Evolutionary conservation across 2,888 invertebrate genomes (phyloP).

Genomic region (Aspidiotus rigidus): DNA sequence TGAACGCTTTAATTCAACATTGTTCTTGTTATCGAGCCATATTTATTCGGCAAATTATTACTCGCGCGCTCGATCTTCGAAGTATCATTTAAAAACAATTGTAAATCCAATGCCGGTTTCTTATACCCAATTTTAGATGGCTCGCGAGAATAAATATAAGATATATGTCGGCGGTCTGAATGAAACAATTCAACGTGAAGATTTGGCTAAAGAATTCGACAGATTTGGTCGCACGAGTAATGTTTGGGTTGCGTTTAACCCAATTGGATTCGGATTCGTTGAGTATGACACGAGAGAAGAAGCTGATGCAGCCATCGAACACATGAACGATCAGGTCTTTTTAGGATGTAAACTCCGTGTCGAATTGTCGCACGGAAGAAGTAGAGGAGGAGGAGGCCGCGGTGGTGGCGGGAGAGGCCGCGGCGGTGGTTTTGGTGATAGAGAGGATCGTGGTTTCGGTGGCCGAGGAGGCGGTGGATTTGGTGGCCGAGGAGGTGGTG

Average conservation of each 20-base stretch:
- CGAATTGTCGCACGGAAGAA: constrained; percentile 74
- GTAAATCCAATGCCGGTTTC: too few relatives aligned
- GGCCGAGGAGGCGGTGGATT: constrained; percentile 45
- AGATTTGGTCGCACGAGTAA: constrained; percentile 86
- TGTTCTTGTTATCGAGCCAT: too few relatives aligned
- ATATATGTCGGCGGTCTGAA: constrained; percentile 84
- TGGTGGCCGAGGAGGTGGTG: constrained; percentile 46
- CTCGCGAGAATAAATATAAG: constrained; percentile 16
- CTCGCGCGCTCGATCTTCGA: too few relatives aligned
- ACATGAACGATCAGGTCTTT: constrained; percentile 77
- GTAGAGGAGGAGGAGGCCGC: constrained; percentile 56
- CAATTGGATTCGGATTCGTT: constrained; percentile 88
- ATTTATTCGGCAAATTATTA: too few relatives aligned
- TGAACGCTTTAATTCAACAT: too few relatives aligned
- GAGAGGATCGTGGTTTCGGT: constrained; percentile 47
- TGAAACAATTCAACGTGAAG: constrained; percentile 83
- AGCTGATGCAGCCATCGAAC: constrained; percentile 80
- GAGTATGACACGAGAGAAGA: constrained; percentile 82
- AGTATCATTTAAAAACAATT: too few relatives aligned
- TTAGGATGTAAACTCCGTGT: constrained; percentile 79
- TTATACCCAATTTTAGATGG: constrained; percentile 13
- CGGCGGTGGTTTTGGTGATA: constrained; percentile 49
- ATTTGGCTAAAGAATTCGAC: constrained; percentile 80
- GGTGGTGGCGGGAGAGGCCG: constrained; percentile 52
- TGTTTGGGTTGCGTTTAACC: constrained; percentile 89